These are phyloP conservation scores for Anthophora plumipes DNA, from an alignment of 2,888 invertebrate genomes.

Conservation along the genomic window DNA sequence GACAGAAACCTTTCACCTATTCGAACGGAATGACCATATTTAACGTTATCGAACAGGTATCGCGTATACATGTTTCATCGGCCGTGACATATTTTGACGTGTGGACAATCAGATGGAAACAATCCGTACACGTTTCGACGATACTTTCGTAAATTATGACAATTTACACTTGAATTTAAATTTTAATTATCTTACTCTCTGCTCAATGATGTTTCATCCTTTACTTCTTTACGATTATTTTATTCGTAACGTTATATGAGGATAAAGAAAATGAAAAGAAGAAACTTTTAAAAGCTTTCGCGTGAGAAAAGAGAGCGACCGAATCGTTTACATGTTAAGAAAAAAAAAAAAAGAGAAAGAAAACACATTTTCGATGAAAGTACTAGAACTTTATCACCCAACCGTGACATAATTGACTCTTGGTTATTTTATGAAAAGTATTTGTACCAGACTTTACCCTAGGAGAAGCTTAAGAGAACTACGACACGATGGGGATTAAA, in stretches of 20 bases:
- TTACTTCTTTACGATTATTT: neutral
- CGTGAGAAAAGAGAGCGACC: neutral
- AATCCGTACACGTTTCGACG: neutral
- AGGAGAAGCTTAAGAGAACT: neutral
- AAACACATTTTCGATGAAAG: neutral
- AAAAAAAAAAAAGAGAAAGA: no score
- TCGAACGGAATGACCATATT: conserved; percentile 16
- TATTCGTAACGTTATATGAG: no score
- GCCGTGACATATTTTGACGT: neutral
- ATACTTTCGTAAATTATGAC: neutral
- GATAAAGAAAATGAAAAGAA: no score
- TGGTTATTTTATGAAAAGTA: conserved; percentile 9
- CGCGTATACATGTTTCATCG: conserved; percentile 22
- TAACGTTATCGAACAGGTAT: conserved; percentile 31
- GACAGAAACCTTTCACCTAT: conserved; percentile 38
- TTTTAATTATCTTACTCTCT: neutral
- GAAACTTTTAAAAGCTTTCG: neutral
- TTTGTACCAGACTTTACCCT: neutral
- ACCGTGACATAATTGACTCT: neutral
- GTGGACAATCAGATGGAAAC: neutral
- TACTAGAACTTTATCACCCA: neutral
- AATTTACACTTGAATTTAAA: neutral
- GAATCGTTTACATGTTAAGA: neutral
- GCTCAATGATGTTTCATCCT: neutral
- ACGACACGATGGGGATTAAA: conserved; percentile 25